These are phyloP conservation scores for Plemyria rubiginata DNA, from an alignment of 2,888 invertebrate species.

Conservation along the genomic window DNA sequence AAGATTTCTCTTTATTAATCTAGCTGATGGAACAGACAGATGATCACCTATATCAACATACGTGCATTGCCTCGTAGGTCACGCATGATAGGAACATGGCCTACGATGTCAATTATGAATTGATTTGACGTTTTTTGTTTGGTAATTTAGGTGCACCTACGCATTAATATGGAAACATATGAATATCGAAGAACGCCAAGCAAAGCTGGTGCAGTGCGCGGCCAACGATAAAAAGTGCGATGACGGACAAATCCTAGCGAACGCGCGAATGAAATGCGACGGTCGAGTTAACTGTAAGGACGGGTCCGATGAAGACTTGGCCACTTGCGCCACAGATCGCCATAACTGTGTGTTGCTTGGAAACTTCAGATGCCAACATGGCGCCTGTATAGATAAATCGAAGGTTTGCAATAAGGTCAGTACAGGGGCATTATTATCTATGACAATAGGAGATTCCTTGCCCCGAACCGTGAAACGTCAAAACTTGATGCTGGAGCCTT, in stretches of 20 bases:
- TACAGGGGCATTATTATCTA: no score
- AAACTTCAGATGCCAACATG: constrained; percentile 15
- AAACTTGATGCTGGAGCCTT: no score
- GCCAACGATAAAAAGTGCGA: constrained; percentile 5
- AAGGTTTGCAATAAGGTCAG: constrained; percentile 23
- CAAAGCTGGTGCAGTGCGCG: neutral
- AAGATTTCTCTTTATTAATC: no score
- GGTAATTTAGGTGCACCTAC: constrained; percentile 9
- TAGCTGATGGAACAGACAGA: no score
- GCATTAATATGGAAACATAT: neutral
- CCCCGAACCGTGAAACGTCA: no score
- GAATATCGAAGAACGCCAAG: neutral
- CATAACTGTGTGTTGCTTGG: constrained; percentile 2
- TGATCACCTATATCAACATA: no score
- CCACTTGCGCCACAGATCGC: constrained; percentile 10
- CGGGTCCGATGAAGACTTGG: constrained; percentile 21
- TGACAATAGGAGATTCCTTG: no score
- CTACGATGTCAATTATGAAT: no score
- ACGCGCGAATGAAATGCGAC: neutral
- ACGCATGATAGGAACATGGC: no score
- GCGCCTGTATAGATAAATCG: constrained; percentile 1
- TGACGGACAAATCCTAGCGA: constrained; percentile 11
- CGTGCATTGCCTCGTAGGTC: no score
- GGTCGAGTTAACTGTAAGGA: constrained; percentile 15
- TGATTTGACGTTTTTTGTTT: no score